These are phyloP conservation scores for Anarhynchus alexandrinus DNA, from an alignment of 2,113 vertebrate species.

Conservation along the genomic window DNA sequence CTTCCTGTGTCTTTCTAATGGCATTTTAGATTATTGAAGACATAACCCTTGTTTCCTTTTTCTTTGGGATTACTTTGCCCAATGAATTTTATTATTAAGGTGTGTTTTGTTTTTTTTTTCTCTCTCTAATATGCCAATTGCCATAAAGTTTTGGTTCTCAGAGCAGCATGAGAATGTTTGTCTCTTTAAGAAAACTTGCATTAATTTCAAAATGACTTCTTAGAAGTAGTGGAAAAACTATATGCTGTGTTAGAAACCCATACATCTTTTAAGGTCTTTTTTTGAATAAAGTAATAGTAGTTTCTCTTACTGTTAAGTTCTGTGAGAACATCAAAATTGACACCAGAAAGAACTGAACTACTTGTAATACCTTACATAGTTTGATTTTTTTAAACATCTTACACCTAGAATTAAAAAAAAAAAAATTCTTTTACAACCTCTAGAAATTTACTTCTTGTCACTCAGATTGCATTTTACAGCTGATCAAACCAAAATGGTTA, in stretches of 20 bases:
- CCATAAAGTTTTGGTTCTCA: background rate
- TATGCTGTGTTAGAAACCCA: background rate
- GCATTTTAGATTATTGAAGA: background rate
- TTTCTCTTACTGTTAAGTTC: background rate
- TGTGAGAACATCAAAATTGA: background rate
- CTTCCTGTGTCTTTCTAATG: conserved; percentile 34
- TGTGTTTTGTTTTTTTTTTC: background rate
- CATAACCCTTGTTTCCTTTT: background rate
- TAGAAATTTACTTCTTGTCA: background rate
- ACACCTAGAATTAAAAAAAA: background rate
- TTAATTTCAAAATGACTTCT: background rate
- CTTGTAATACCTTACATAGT: conserved; percentile 2
- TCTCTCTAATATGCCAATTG: background rate
- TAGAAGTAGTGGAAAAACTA: background rate
- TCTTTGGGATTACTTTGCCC: background rate
- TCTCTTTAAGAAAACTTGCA: background rate
- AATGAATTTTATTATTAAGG: background rate
- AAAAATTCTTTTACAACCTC: background rate
- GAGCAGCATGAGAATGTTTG: background rate
- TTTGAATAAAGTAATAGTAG: background rate
- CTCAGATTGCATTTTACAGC: background rate
- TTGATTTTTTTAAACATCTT: background rate
- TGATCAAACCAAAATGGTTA: background rate
- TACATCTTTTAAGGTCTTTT: background rate
- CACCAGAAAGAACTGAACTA: background rate